Conservation (phyloP, 2,797 vertebrate genomes). For the Clarias pachynema region DNA sequence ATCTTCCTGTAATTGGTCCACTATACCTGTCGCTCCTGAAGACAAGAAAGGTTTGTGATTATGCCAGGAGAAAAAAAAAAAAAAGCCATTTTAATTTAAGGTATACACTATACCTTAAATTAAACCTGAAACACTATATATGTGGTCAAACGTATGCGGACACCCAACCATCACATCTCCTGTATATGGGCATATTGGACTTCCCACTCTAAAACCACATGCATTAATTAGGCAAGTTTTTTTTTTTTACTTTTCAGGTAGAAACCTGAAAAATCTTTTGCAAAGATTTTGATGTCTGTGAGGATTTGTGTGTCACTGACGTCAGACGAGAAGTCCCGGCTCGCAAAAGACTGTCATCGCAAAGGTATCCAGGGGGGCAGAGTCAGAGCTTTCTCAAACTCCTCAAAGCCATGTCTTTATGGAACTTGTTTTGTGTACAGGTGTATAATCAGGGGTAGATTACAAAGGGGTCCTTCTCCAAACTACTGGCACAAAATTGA, state of each 20-base stretch:
- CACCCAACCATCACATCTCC: background rate
- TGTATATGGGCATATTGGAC: too few relatives aligned
- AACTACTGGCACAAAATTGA: background rate
- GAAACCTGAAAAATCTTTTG: background rate
- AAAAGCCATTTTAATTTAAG: background rate
- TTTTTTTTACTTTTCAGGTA: background rate
- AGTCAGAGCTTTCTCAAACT: background rate
- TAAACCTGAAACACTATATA: background rate
- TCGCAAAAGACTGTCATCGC: background rate
- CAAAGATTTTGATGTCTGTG: background rate
- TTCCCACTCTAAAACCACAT: background rate
- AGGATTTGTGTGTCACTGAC: background rate
- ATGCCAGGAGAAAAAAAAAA: background rate
- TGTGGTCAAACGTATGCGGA: background rate
- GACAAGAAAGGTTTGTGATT: background rate
- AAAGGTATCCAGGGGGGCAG: background rate
- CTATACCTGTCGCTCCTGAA: conserved; percentile 90
- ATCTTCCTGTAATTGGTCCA: conserved; percentile 92
- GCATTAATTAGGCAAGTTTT: background rate
- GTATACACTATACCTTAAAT: too few relatives aligned
- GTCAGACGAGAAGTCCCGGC: background rate
- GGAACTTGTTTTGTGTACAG: background rate
- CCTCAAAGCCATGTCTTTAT: background rate
- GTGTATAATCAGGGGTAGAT: background rate
- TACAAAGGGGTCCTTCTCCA: background rate